phyloP scores from a whole-genome alignment of 1,140 invertebrate species.

The Aphidius gifuensis region DNA sequence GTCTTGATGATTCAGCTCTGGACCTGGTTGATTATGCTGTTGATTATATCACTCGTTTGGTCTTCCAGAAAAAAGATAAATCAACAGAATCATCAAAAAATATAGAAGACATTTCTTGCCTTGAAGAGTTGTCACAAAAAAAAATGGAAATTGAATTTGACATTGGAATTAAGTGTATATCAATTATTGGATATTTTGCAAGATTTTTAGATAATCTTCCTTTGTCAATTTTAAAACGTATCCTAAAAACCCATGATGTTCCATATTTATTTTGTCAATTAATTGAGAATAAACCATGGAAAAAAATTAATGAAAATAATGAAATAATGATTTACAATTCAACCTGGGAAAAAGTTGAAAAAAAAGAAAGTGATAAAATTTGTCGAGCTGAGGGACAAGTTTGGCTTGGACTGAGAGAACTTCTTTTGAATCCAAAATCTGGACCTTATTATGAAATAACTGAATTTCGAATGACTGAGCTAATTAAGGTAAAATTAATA shows the following conservation, averaged over 20 bases:
- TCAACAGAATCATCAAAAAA: conserved; percentile 26
- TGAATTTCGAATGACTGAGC: conserved; percentile 61
- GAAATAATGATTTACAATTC: conserved; percentile 51
- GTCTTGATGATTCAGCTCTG: conserved; percentile 65
- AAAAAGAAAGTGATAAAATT: conserved; percentile 57
- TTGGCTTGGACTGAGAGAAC: conserved; percentile 69
- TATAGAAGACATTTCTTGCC: conserved; percentile 28
- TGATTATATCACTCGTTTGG: conserved; percentile 56
- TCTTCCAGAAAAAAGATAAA: conserved; percentile 50
- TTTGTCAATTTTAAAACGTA: conserved; percentile 60
- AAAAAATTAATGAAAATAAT: conserved; percentile 33
- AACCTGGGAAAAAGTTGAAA: conserved; percentile 61
- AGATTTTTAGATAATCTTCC: conserved; percentile 60
- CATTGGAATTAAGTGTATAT: conserved; percentile 68
- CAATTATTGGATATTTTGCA: conserved; percentile 64
- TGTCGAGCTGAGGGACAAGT: conserved; percentile 67
- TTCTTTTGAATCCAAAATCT: conserved; percentile 64
- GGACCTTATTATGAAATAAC: conserved; percentile 68
- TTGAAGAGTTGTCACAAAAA: conserved; percentile 63
- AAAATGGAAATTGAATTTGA: conserved; percentile 66
- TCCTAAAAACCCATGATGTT: conserved; percentile 68
- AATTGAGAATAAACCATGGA: conserved; percentile 6
- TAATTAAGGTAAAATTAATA: conserved; percentile 56
- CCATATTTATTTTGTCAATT: conserved; percentile 63
- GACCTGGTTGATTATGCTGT: conserved; percentile 75